Conservation (phyloP, 2,888 invertebrate species). For the Lasioglossum zephyrum region DNA sequence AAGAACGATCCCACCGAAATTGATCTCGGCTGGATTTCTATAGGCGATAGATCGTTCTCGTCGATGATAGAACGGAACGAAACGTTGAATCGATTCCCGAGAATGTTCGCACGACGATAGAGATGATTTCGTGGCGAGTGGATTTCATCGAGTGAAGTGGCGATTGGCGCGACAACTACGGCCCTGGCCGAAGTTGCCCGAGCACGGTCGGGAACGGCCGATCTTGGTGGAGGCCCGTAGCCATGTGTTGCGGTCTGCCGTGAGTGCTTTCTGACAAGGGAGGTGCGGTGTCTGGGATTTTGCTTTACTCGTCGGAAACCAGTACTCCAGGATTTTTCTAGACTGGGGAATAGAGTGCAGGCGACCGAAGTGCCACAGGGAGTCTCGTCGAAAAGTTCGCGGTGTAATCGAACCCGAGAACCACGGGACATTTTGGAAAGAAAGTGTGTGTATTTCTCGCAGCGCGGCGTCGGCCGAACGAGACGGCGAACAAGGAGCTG, state of each 20-base stretch:
- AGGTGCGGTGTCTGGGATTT: conserved; percentile 78
- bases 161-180: conserved; percentile 43
- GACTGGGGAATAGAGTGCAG: conserved; percentile 1
- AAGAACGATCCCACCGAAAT: neutral
- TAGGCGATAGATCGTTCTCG: neutral
- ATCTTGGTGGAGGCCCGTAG: conserved; percentile 73
- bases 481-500: conserved; percentile 50
- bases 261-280: conserved; percentile 81
- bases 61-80: neutral
- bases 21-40: neutral
- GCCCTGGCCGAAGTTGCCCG: conserved; percentile 63
- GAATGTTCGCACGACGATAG: neutral
- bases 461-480: conserved; percentile 63
- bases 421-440: conserved; percentile 36
- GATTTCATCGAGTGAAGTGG: conserved; percentile 28
- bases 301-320: conserved; percentile 66
- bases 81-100: neutral
- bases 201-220: conserved; percentile 65
- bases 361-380: neutral
- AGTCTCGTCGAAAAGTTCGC: conserved; percentile 9
- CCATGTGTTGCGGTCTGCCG: conserved; percentile 80
- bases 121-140: neutral
- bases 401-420: conserved; percentile 25
- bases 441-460: conserved; percentile 59
- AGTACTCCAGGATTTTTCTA: conserved; percentile 55